Evolutionary conservation across 2,888 invertebrate species (phyloP).

Genomic region (Euspilapteryx auroguttella): DNA sequence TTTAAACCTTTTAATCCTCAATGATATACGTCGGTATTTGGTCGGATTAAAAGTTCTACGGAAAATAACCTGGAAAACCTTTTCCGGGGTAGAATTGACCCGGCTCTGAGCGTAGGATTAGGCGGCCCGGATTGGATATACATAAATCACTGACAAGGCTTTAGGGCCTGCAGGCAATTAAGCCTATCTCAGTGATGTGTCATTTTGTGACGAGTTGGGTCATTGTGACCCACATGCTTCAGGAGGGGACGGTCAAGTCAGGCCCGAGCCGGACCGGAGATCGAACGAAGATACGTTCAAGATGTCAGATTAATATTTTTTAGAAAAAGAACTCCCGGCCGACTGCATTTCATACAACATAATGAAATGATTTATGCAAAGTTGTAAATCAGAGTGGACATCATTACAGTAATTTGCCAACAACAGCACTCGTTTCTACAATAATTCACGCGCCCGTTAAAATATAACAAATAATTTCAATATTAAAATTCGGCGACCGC

Average conservation of each 20-base stretch:
- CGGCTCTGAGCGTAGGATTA: slow-evolving; percentile 41
- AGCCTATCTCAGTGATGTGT: slow-evolving; percentile 48
- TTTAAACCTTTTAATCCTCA: slow-evolving; percentile 63
- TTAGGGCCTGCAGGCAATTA: slow-evolving; percentile 51
- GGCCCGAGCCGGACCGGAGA: no score
- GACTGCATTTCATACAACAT: no score
- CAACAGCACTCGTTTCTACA: no score
- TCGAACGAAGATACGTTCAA: no score
- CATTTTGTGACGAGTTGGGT: slow-evolving; percentile 40
- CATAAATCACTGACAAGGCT: slow-evolving; percentile 55
- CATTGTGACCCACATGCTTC: slow-evolving; percentile 5
- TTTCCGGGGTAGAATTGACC: slow-evolving; percentile 60
- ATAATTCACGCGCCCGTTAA: slow-evolving; percentile 29
- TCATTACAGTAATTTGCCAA: no score
- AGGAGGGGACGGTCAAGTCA: no score
- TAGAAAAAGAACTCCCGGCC: no score
- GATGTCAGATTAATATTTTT: no score
- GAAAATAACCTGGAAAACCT: slow-evolving; percentile 62
- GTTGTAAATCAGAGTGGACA: no score
- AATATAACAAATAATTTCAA: slow-evolving; percentile 35
- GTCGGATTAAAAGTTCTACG: slow-evolving; percentile 61
- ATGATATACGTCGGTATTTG: slow-evolving; percentile 62
- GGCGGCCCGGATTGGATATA: slow-evolving; percentile 57
- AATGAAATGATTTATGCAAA: no score
- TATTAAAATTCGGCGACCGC: slow-evolving; percentile 53